A percentile compares a stretch with the other conserved stretches of the same genome.
phyloP scores from a whole-genome alignment of 2,888 invertebrate genomes.

The Pterobdella sp. region DNA sequence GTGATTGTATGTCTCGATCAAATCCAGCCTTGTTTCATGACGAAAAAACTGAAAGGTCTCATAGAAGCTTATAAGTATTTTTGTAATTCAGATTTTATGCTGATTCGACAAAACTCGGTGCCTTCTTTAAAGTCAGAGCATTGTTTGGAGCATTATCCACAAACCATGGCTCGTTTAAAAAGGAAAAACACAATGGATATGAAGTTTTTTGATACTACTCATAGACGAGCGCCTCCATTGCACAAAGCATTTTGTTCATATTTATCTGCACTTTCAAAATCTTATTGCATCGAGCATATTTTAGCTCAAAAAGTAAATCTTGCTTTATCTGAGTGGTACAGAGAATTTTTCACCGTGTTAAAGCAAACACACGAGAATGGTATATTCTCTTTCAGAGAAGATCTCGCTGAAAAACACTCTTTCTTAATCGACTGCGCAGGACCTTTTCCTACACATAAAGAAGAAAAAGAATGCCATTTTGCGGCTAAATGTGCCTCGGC shows the following conservation, averaged over 20 bases:
- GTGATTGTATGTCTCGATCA: slow-evolving; percentile 9
- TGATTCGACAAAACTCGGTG: neutral
- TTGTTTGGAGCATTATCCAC: slow-evolving; percentile 25
- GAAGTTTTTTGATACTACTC: neutral
- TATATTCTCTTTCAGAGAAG: neutral
- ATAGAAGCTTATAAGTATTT: slow-evolving; percentile 27
- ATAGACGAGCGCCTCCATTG: neutral
- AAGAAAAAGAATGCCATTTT: neutral
- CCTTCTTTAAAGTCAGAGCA: no score
- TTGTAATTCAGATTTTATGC: neutral
- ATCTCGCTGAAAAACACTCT: neutral
- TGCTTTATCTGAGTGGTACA: slow-evolving; percentile 20
- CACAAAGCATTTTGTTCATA: slow-evolving; percentile 17
- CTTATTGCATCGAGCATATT: slow-evolving; percentile 25
- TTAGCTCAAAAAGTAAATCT: neutral
- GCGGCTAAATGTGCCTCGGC: slow-evolving; percentile 2
- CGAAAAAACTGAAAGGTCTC: slow-evolving; percentile 23
- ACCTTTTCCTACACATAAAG: neutral
- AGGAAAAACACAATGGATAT: neutral
- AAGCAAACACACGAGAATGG: slow-evolving; percentile 6
- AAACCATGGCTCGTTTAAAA: neutral
- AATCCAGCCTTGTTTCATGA: slow-evolving; percentile 19
- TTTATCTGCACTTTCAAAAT: neutral
- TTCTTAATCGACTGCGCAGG: slow-evolving; percentile 17
- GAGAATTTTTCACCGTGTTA: neutral